phyloP scores from a whole-genome alignment of 2,113 vertebrate genomes.

The Spheniscus mendiculus region DNA sequence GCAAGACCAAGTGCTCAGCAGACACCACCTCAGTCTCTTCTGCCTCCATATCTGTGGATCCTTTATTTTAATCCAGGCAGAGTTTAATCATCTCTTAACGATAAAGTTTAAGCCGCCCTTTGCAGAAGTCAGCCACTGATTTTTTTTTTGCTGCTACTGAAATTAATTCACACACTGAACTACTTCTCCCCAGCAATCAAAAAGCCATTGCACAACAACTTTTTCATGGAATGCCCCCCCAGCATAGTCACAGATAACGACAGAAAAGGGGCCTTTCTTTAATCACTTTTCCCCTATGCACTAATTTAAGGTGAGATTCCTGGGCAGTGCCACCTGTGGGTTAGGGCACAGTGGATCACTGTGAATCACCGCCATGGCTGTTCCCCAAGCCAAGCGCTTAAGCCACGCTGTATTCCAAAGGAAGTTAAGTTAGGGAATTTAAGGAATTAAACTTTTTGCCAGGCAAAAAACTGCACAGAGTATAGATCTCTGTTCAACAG shows the following conservation, averaged over 20 bases:
- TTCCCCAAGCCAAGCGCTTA: not conserved
- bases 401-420: not conserved
- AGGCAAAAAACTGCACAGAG: not conserved
- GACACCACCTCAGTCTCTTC: not conserved
- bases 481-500: not conserved
- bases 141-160: not conserved
- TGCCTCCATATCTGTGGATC: not conserved
- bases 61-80: not conserved
- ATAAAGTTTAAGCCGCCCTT: not conserved
- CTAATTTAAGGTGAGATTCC: not conserved
- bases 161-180: not conserved
- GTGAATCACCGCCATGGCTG: fast-evolving
- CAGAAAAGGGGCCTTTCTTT: not conserved
- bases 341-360: fast-evolving
- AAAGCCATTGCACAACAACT: not conserved
- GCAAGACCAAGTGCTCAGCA: not conserved
- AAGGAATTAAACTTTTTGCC: not conserved
- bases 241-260: not conserved
- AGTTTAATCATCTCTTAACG: not conserved
- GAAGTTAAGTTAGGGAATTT: not conserved
- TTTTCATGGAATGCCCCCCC: fast-evolving
- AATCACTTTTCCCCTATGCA: not conserved
- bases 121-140: not conserved
- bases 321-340: not conserved
- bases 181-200: not conserved